These are phyloP conservation scores for Microplitis deprimator DNA, from an alignment of 2,888 invertebrate genomes.

Conservation along the genomic window DNA sequence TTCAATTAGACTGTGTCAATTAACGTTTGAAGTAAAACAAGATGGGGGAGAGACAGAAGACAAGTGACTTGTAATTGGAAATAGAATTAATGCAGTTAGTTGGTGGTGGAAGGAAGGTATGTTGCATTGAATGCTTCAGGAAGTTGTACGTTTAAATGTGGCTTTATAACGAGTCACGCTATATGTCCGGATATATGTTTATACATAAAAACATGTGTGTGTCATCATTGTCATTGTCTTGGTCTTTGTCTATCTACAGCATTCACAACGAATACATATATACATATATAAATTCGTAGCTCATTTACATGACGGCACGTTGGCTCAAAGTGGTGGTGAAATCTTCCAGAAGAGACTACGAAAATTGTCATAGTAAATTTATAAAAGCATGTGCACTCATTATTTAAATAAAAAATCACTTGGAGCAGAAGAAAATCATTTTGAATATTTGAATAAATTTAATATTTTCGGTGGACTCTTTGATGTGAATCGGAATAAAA, in stretches of 20 bases:
- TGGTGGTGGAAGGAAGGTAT: constrained; percentile 3
- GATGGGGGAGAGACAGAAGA: not conserved
- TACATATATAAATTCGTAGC: not conserved
- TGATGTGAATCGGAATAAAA: not conserved
- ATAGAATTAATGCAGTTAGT: not conserved
- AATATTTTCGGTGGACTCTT: not conserved
- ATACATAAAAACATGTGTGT: constrained; percentile 56
- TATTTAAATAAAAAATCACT: not conserved
- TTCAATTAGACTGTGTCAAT: not conserved
- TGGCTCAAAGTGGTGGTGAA: not conserved
- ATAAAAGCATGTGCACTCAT: not conserved
- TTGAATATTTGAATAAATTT: not conserved
- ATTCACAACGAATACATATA: not conserved
- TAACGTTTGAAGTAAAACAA: not conserved
- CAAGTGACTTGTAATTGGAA: not conserved
- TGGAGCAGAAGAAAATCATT: not conserved
- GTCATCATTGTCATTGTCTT: constrained; percentile 29
- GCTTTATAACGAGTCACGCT: not conserved
- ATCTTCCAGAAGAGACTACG: not conserved
- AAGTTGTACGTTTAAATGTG: constrained; percentile 9
- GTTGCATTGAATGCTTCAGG: constrained; percentile 18
- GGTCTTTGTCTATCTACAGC: constrained; percentile 59
- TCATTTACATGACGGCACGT: constrained; percentile 17
- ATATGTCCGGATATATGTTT: constrained; percentile 23
- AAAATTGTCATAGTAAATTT: not conserved